A percentile compares a stretch with the other conserved stretches of the same genome.
Evolutionary conservation across 2,797 vertebrate species (phyloP).

Genomic region (Kryptolebias ocellatus): DNA sequence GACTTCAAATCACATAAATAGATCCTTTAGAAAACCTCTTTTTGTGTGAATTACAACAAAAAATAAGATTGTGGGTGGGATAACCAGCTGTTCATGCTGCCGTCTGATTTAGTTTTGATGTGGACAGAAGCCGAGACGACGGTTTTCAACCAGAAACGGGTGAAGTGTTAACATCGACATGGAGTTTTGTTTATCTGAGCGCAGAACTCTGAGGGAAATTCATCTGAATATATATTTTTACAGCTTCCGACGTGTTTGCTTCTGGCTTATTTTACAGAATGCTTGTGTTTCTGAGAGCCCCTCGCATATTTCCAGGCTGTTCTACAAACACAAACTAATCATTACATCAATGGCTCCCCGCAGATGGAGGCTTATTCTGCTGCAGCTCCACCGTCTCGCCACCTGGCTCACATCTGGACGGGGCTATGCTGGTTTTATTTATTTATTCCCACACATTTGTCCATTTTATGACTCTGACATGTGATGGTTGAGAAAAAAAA

Average conservation of each 20-base stretch:
- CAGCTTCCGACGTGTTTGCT: background rate
- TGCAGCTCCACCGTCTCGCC: slow-evolving; percentile 11
- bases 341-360: slow-evolving; percentile 31
- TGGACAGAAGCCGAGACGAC: too few relatives aligned
- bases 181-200: background rate
- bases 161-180: background rate
- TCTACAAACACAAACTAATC: slow-evolving; percentile 13
- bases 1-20: too few relatives aligned
- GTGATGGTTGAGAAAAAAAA: too few relatives aligned
- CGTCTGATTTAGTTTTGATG: too few relatives aligned
- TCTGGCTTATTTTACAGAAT: slow-evolving; percentile 1
- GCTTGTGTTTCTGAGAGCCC: background rate
- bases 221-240: slow-evolving; percentile 5
- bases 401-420: slow-evolving; percentile 57
- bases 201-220: background rate
- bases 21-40: too few relatives aligned
- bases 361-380: slow-evolving; percentile 10
- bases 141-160: too few relatives aligned
- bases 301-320: slow-evolving; percentile 10
- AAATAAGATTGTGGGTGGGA: too few relatives aligned
- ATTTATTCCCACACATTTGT: slow-evolving; percentile 6
- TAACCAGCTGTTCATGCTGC: too few relatives aligned
- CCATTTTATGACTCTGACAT: background rate
- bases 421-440: slow-evolving; percentile 7
- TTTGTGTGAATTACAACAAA: too few relatives aligned